A percentile compares a stretch with the other conserved stretches of the same genome.
Evolutionary conservation across 2,888 invertebrate genomes (phyloP).

Genomic region (Dioctria rufipes): DNA sequence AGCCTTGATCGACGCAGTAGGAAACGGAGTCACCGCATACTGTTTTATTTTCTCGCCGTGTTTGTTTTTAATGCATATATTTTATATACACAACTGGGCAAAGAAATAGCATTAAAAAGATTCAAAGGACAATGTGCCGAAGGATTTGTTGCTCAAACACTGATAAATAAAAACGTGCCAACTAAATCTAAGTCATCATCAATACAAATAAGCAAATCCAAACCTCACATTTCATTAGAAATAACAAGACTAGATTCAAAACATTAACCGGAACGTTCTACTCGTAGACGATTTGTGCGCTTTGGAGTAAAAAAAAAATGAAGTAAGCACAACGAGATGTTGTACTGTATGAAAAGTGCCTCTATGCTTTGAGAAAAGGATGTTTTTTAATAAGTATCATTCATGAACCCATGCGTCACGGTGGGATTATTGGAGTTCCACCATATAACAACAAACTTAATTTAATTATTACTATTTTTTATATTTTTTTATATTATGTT

Average conservation of each 20-base stretch:
- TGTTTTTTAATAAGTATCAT: neutral
- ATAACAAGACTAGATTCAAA: neutral
- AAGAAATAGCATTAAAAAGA: neutral
- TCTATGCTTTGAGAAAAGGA: neutral
- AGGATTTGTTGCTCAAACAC: no score
- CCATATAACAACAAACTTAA: no score
- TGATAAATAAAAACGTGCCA: constrained; percentile 4
- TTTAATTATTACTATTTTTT: neutral
- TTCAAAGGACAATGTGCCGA: constrained; percentile 4
- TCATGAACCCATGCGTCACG: neutral
- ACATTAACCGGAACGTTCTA: neutral
- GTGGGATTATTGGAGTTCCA: neutral
- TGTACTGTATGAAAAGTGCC: no score
- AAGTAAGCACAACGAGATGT: neutral
- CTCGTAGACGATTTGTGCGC: constrained; percentile 14
- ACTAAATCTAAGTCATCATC: no score
- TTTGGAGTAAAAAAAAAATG: constrained; percentile 1
- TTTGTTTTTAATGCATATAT: neutral
- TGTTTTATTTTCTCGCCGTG: neutral
- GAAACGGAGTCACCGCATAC: constrained; percentile 1
- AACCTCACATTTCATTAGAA: neutral
- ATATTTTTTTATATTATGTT: neutral
- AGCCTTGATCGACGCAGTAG: neutral
- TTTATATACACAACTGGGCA: neutral
- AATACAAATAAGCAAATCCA: constrained; percentile 1